Conservation (phyloP, 1,140 invertebrate species). For the Reticulitermes speratus region DNA sequence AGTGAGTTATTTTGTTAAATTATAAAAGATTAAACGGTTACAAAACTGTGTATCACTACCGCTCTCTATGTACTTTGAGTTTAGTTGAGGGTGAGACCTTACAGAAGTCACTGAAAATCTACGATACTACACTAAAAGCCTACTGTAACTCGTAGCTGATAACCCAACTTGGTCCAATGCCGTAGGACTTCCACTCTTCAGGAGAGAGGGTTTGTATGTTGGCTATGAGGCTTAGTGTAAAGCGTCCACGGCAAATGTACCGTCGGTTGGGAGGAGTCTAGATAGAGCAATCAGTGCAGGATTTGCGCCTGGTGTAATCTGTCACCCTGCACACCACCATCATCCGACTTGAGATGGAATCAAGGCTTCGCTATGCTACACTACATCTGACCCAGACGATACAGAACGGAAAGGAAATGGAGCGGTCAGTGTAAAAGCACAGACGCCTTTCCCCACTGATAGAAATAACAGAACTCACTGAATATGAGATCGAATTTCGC, state of each 20-base stretch:
- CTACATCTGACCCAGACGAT: neutral
- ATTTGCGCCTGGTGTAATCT: slow-evolving; percentile 10
- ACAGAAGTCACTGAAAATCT: neutral
- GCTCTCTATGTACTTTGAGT: neutral
- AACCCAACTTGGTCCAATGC: neutral
- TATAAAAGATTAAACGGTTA: neutral
- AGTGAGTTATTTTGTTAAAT: no score
- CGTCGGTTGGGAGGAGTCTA: neutral
- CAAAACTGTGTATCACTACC: neutral
- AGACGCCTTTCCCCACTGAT: no score
- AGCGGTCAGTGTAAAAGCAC: no score
- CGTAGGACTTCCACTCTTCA: neutral
- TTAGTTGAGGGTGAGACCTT: neutral
- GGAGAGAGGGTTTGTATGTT: neutral
- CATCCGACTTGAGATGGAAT: neutral
- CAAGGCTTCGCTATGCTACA: neutral
- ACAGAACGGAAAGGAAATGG: no score
- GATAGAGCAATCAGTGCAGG: slow-evolving; percentile 1
- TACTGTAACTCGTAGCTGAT: neutral
- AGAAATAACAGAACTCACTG: no score
- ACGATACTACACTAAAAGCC: neutral
- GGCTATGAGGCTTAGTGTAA: neutral
- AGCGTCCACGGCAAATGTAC: neutral
- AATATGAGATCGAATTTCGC: no score
- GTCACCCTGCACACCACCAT: neutral